Base-by-base conservation (phyloP, 2,113 vertebrate genomes). In the Danionella cerebrum region DNA sequence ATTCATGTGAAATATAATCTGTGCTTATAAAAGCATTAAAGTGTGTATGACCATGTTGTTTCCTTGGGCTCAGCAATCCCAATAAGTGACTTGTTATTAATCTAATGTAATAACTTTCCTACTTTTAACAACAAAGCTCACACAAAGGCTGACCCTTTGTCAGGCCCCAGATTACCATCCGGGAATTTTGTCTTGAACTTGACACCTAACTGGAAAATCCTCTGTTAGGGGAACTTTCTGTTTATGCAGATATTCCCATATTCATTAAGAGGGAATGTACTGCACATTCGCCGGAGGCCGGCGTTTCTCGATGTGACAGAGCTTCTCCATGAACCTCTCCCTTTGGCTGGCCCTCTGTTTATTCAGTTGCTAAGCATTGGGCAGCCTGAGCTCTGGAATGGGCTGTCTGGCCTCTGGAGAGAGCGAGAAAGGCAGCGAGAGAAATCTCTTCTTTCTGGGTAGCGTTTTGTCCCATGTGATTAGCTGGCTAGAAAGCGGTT, bases 341-440 rank as follows among this genome's bases (percentile, higher is more conserved):
- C 72, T 76, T 73, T 71, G 57, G 76, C 81, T 71, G 74, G 59
- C 21, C 27, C 63, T 53, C 13, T 88, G 82, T 85, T 85, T 80
- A 79, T 76, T 44, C 72, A 74, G 83, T 86, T 83, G 77, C 86
- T 74, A 74, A 77, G 86, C 81, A 84, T 69, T 71, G 1, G 45
- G 53, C 67, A 73, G 72, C 51, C 66, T 73, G 27, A 38, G 76
- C 67, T 64, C 54, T 73, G 81, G 84, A 84, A 88, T 86, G 81
- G 47, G 41, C 74, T 72, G 21, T 19, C 53, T 69, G 60, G 64
- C 51, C 66, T 58, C 67, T 73, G 62, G 69, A 69, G 57, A 63
- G 65, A 67, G 50, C 64, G 76, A 42, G 50, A 36, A 50, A 14
- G 42, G 21, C 38, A 35, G 22, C 59, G 45, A 47, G 33, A 51